Base-by-base conservation (phyloP, 2,113 vertebrate species). In the Macquaria australasica region DNA sequence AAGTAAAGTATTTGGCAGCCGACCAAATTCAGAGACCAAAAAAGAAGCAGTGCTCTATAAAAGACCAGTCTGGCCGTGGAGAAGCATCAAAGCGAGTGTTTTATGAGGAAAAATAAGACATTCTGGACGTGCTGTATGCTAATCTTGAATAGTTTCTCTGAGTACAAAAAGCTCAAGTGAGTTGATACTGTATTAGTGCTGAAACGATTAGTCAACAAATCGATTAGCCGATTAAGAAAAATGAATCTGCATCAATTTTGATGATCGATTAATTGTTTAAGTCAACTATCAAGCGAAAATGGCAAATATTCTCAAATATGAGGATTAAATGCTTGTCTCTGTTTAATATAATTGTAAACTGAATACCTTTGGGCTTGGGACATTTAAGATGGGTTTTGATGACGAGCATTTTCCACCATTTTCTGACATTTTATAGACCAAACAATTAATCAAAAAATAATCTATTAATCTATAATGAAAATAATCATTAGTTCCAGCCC, bases 1-100 rank as follows among this genome's bases (percentile, higher is more conserved):
- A 28, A 39, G 63, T 70, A 21, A 77, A 81, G 64, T 60, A 77
- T 86, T 66, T 83, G 78, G 71, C 85, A 84, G 41, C 28, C 4
- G 12, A 51, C 68, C 45, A 88, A 83, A 85, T 69, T 55, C 56
- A 59, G 62, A 73, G 48, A 25, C 53, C n/a, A 63, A 75, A 72
- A 39, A 59, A 82, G 25, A n/a, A 43, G 25, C 20, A 12, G 55
- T 28, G 55, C 64, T 75, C 48, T 72, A 51, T 76, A 37, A 73
- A 73, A 79, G 58, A 45, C 14, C n/a, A 23, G 25, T 73, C 25
- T 59, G 73, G 41, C 28, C 71, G 69, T n/a, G 20, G n/a, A 58
- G 64, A 55, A 39, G 60, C 45, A 77, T 86, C 39, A 68, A 74
- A 76, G 31, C 1, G 15, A 70, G 34, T n/a, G 55, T 58, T 69